These are phyloP conservation scores for Lordiphosa fenestrarum DNA, from an alignment of 2,888 invertebrate genomes.

Conservation along the genomic window DNA sequence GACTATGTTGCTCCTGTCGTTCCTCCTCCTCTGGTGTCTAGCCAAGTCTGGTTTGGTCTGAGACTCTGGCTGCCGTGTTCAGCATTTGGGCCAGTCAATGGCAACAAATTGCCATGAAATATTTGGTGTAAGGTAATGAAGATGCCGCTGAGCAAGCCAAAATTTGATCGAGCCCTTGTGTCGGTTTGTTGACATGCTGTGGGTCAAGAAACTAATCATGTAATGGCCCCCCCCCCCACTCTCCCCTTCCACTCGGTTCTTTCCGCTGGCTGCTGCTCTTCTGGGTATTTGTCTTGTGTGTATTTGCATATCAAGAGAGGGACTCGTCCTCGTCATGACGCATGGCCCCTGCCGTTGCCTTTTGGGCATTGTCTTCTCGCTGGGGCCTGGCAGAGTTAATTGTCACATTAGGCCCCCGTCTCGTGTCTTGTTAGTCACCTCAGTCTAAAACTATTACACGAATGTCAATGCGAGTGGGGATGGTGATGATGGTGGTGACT, in stretches of 20 bases:
- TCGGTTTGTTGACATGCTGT: too few relatives aligned
- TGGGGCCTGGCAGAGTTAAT: constrained; percentile 49
- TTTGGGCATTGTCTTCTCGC: too few relatives aligned
- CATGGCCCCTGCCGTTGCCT: too few relatives aligned
- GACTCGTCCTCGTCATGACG: too few relatives aligned
- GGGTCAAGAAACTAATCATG: too few relatives aligned
- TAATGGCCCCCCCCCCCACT: too few relatives aligned
- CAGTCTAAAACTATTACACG: constrained; percentile 30
- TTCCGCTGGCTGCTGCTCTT: too few relatives aligned
- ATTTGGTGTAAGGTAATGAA: constrained; percentile 3
- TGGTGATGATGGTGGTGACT: constrained; percentile 15
- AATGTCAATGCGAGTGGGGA: constrained; percentile 21
- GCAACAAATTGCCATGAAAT: constrained; percentile 20
- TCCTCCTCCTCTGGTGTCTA: constrained; percentile 4
- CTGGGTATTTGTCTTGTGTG: too few relatives aligned
- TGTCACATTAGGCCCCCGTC: constrained; percentile 50
- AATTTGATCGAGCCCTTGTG: too few relatives aligned
- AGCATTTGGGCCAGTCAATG: constrained; percentile 28
- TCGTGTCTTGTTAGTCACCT: constrained; percentile 36
- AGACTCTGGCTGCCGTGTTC: constrained; percentile 21
- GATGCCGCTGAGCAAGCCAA: neutral
- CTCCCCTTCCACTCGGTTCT: too few relatives aligned
- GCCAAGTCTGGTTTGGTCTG: constrained; percentile 10
- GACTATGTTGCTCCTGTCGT: constrained; percentile 36
- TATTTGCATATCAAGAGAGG: too few relatives aligned